Conservation (phyloP, 2,888 invertebrate genomes). For the Agriopis leucophaearia region DNA sequence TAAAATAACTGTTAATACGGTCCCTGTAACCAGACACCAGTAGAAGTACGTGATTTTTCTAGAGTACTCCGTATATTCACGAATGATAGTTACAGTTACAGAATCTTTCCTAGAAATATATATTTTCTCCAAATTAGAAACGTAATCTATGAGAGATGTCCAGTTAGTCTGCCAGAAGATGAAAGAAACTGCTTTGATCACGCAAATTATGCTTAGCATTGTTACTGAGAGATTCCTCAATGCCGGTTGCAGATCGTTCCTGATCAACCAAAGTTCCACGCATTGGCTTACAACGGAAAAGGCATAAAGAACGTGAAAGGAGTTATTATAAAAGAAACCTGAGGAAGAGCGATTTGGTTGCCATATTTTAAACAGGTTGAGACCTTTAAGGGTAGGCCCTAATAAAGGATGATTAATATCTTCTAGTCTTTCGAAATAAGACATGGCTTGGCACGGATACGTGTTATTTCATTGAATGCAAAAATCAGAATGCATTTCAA, state of each 20-base stretch:
- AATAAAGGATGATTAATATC: slow-evolving; percentile 65
- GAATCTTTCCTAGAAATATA: slow-evolving; percentile 55
- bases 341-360: slow-evolving; percentile 52
- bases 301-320: slow-evolving; percentile 59
- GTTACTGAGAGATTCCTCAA: slow-evolving; percentile 70
- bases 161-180: slow-evolving; percentile 68
- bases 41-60: slow-evolving; percentile 69
- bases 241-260: slow-evolving; percentile 63
- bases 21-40: slow-evolving; percentile 66
- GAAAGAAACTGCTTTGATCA: slow-evolving; percentile 69
- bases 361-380: slow-evolving; percentile 70
- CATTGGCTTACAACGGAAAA: slow-evolving; percentile 71
- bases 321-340: slow-evolving; percentile 52
- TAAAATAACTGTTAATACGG: slow-evolving; percentile 66
- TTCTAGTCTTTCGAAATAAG: slow-evolving; percentile 56
- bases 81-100: slow-evolving; percentile 53
- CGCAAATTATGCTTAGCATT: slow-evolving; percentile 72
- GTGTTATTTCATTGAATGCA: not conserved
- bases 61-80: slow-evolving; percentile 67
- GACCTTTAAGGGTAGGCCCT: slow-evolving; percentile 67
- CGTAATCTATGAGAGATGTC: slow-evolving; percentile 62
- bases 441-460: slow-evolving; percentile 45
- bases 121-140: slow-evolving; percentile 61
- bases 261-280: slow-evolving; percentile 69
- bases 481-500: not conserved